Conservation (phyloP, 2,797 vertebrate species). For the Enoplosus armatus region DNA sequence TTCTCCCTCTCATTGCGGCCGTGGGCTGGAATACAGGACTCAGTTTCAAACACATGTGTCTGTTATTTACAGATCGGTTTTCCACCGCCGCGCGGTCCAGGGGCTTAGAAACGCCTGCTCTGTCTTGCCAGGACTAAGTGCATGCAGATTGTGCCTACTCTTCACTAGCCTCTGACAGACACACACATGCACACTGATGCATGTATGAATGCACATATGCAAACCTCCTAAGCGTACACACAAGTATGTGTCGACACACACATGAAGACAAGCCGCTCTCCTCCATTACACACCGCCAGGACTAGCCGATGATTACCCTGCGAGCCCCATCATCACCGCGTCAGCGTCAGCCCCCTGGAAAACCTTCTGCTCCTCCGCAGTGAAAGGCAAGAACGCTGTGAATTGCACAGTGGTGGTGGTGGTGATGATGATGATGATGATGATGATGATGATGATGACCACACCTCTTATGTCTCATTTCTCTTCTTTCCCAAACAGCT, state of each 20-base stretch:
- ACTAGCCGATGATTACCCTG: constrained; percentile 69
- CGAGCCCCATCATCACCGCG: constrained; percentile 66
- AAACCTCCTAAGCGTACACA: constrained; percentile 29
- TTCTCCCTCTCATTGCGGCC: constrained; percentile 75
- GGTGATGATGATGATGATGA: constrained; percentile 47
- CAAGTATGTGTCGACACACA: constrained; percentile 46
- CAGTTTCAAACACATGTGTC: constrained; percentile 85
- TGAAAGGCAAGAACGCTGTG: constrained; percentile 66
- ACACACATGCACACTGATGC: constrained; percentile 45
- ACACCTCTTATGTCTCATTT: constrained; percentile 75
- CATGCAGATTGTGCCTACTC: constrained; percentile 81
- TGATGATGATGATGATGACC: constrained; percentile 74
- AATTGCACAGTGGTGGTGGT: constrained; percentile 43
- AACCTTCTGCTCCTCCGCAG: constrained; percentile 58
- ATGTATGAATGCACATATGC: constrained; percentile 38
- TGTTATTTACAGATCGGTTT: constrained; percentile 86
- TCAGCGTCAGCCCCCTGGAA: constrained; percentile 62
- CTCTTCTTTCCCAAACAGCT: constrained; percentile 55
- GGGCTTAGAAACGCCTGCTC: constrained; percentile 79
- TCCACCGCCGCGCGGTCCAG: constrained; percentile 75
- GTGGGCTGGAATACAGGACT: constrained; percentile 75
- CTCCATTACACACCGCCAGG: constrained; percentile 62
- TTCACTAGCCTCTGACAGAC: constrained; percentile 53
- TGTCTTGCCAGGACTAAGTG: constrained; percentile 83
- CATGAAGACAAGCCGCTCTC: constrained; percentile 51